These are phyloP conservation scores for Melinaea marsaeus DNA, from an alignment of 2,888 invertebrate genomes.

Conservation along the genomic window DNA sequence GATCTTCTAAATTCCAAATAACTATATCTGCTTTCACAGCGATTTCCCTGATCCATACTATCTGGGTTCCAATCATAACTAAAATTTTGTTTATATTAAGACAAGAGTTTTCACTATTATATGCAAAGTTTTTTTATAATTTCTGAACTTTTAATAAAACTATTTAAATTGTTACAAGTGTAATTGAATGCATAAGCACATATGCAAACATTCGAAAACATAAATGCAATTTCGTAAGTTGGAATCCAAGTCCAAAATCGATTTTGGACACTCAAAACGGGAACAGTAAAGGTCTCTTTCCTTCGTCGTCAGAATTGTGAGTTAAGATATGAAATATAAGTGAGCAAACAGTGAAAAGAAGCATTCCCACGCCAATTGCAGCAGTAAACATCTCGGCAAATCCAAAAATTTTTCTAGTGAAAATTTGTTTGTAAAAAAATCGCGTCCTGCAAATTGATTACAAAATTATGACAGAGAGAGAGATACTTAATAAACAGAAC, in stretches of 20 bases:
- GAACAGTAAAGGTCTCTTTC: constrained; percentile 45
- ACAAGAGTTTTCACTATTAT: too few relatives aligned
- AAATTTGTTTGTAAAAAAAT: constrained; percentile 48
- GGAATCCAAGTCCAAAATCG: constrained; percentile 47
- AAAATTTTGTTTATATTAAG: constrained; percentile 20
- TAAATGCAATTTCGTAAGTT: constrained; percentile 47
- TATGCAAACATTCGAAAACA: constrained; percentile 39
- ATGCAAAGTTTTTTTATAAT: too few relatives aligned
- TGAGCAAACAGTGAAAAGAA: constrained; percentile 30
- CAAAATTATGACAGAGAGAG: not conserved
- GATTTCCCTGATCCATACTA: constrained; percentile 59
- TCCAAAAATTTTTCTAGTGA: constrained; percentile 49
- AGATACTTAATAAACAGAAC: not conserved
- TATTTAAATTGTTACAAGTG: constrained; percentile 45
- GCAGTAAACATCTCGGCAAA: constrained; percentile 36
- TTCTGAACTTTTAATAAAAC: constrained; percentile 2
- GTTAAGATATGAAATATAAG: constrained; percentile 40
- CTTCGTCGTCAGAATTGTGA: constrained; percentile 32
- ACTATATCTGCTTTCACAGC: constrained; percentile 53
- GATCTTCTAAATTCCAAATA: constrained; percentile 52
- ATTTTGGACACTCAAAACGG: constrained; percentile 48
- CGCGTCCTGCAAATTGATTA: constrained; percentile 38
- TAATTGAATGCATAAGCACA: constrained; percentile 42
- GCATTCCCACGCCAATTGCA: constrained; percentile 35
- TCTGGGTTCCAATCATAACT: constrained; percentile 57